Base-by-base conservation (phyloP, 2,113 vertebrate genomes). In the Epinephelus cyanopodus region DNA sequence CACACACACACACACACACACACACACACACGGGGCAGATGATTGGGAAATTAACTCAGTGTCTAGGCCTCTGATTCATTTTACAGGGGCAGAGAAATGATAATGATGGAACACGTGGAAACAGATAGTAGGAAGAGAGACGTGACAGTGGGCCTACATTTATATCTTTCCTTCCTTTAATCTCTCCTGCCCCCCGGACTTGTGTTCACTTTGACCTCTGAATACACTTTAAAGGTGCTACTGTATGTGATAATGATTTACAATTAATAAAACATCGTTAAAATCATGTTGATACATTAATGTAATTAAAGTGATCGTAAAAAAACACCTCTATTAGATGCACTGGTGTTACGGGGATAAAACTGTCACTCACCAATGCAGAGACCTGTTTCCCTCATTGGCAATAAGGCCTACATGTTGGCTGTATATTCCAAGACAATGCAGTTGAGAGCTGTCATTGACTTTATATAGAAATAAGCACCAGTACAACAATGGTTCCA, bases 11-110 rank as follows among this genome's bases (percentile, higher is more conserved):
- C 17, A 14, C 50, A 73, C 52, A 56, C 56, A 54, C 58, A 58
- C 50, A 48, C 50, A 48, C 45, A 37, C 29, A 39, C 48, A 56
- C 23, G 1, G 3, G n/a, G 17, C 12, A 12, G 83, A 78, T 75
- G 48, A 72, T 27, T 61, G 39, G 63, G 66, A 85, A 87, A 81
- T 85, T 69, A 87, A 74, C 71, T 71, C 50, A 39, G 53, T 23
- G 62, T 63, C 58, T 74, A 39, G 63, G 65, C 45, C 66, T 77
- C 63, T 48, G 69, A 74, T 81, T 81, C 67, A 83, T 83, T 84
- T 73, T 71, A 83, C 65, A 75, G 27, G 68, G 29, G 85, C 62
- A 64, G 82, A 77, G 27, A 63, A 77, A 82, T 54, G 45, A 70
- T 54, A 77, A 74, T 74, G 79, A 68, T 66, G 73, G 60, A 57